Evolutionary conservation across 2,888 invertebrate species (phyloP), one percentile per base, ranked within the genome.

Genomic region (Ischnus inquisitorius): DNA sequence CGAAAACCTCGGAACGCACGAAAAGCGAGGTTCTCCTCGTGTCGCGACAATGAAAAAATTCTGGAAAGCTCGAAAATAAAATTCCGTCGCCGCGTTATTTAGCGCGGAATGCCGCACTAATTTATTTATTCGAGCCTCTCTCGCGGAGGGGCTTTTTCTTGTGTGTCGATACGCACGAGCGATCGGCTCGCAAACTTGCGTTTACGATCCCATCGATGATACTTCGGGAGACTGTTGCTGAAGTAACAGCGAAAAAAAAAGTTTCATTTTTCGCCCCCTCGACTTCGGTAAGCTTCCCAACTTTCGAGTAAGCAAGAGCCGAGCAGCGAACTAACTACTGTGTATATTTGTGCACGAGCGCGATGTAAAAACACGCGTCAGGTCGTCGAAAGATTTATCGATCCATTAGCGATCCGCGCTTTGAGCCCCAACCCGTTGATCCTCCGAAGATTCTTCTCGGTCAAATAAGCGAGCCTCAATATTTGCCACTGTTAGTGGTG

Each of bases 321-420:
- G 43, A 12, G 60, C 43, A 28, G 60, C 25, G 25, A 57, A 72
- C 72, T 41, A 60, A 12, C n/a, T 19, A 2, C 25, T n/a, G 43
- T 72, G 22, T 57, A 48, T 41, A 57, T 39, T 22, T 19, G 19
- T 41, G 22, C 12, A 5, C 28, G 22, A 28, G 57, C 16, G 43
- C 28, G 72, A 22, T n/a, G 41, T 25, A 48, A 62, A 74, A 74
- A 62, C 62, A 62, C 41, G 25, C 41, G 57, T 62, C 34, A 16
- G 28, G 6, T 48, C 46, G 74, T 62, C 62, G 74, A 62, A 19
- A 62, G 71, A 79, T 79, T 79, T 79, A 79, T 79, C 71, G 78
- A 54, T 64, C 78, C 78, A 79, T 79, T 79, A 78, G 69, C 62
- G 46, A 69, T 48, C 60, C 19, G 48, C 48, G 60, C 34, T 22